Evolutionary conservation across 2,888 invertebrate genomes (phyloP), one percentile per base, ranked within the genome.

Genomic region (Monochamus alternatus): DNA sequence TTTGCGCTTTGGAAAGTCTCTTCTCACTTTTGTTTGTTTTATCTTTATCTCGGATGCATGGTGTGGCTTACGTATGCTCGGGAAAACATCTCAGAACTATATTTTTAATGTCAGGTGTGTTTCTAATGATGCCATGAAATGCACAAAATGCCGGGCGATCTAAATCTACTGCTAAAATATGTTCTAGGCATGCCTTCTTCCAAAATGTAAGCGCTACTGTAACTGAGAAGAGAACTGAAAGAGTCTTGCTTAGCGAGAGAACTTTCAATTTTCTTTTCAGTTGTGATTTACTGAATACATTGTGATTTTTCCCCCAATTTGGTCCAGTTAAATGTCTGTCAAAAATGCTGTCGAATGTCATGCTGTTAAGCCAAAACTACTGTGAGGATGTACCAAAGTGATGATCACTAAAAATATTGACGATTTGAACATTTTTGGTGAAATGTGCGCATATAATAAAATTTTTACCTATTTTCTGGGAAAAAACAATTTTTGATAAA

Each of bases 281-380:
- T 47, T 1, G 12, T 38, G 38, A 8, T 47, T 47, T 47, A 47
- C 12, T 47, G 12, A 47, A 3, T 47, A 8, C 43, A 47, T 47
- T 12, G 10, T 47, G 10, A 5, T 47, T 8, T 47, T 12, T n/a
- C 51, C 65, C 65, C 65, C 8, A 47, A n/a, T 51, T 65, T 65
- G 30, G 51, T 22, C 51, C 10, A 30, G 65, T 65, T 22, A 51
- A 30, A 30, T 47, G 65, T 65, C 65, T 74, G 78, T 79, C 78
- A 51, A 71, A 65, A 58, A 64, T 72, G 74, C 47, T 12, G 43
- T 60, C 70, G 10, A 74, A 44, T 58, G 74, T 78, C 79, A 80
- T 78, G 77, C 79, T 76, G 62, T 77, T 75, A 69, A 10, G 75
- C 75, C n/a, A 38, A 67, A 71, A 43, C 70, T 66, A 75, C 63